A percentile compares a stretch with the other conserved stretches of the same genome.
These are phyloP conservation scores for Pavo muticus DNA, from an alignment of 2,113 vertebrate species.

Conservation along the genomic window DNA sequence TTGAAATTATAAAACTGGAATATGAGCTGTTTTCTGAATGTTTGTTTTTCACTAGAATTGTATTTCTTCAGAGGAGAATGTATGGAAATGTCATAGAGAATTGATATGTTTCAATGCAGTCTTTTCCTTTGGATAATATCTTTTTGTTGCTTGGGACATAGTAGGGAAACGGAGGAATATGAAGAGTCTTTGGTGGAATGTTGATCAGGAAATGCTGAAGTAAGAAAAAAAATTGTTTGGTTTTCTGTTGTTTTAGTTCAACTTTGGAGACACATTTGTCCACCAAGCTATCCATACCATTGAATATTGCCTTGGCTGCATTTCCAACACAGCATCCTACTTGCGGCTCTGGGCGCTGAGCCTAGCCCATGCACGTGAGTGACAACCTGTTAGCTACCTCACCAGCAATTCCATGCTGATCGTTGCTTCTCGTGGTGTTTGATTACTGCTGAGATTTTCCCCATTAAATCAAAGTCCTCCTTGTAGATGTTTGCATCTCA, in stretches of 20 bases:
- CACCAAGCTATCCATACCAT: conserved; percentile 85
- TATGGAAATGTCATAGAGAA: neutral
- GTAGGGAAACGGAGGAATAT: neutral
- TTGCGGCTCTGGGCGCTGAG: conserved; percentile 83
- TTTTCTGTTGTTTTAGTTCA: conserved; percentile 73
- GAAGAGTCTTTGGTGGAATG: neutral
- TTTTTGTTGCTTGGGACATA: neutral
- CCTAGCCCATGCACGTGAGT: conserved; percentile 84
- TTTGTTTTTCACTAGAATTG: neutral
- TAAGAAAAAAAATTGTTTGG: neutral
- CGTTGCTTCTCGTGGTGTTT: neutral
- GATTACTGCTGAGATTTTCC: neutral
- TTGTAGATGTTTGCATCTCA: neutral
- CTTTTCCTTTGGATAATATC: neutral
- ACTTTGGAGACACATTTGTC: conserved; percentile 79
- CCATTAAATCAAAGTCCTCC: neutral
- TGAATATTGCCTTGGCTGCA: conserved; percentile 85
- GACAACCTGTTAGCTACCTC: neutral
- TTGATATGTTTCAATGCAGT: neutral
- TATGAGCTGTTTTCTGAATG: neutral
- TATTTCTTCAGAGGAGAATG: neutral
- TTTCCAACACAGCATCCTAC: conserved; percentile 86
- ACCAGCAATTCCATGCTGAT: neutral
- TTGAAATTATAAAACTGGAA: neutral
- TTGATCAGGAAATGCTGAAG: neutral